Evolutionary conservation across 2,888 invertebrate genomes (phyloP).

Genomic region (Neoitamus cyanurus): DNA sequence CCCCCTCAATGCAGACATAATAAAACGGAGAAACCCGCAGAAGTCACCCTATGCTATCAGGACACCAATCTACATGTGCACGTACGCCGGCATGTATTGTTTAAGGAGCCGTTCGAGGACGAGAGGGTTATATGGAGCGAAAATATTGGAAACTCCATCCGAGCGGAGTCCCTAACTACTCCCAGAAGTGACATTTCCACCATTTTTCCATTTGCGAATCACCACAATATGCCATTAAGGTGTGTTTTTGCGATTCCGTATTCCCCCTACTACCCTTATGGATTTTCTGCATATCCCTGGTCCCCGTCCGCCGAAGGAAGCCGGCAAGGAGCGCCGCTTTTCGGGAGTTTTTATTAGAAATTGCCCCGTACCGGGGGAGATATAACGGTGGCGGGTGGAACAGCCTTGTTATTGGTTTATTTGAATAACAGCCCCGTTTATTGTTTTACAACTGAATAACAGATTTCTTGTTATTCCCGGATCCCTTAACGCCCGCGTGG

Average conservation of each 20-base stretch:
- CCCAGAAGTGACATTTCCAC: slow-evolving; percentile 65
- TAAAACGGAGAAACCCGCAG: slow-evolving; percentile 48
- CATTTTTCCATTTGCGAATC: slow-evolving; percentile 63
- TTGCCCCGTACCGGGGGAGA: not conserved
- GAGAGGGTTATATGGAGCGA: slow-evolving; percentile 32
- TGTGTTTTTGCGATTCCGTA: slow-evolving; percentile 52
- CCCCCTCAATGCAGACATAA: slow-evolving; percentile 47
- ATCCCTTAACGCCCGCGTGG: slow-evolving; percentile 49
- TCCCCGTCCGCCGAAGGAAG: not conserved
- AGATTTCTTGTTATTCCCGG: slow-evolving; percentile 54
- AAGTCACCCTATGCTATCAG: slow-evolving; percentile 45
- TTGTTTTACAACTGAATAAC: slow-evolving; percentile 62
- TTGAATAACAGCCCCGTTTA: slow-evolving; percentile 66
- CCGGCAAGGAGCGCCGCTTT: slow-evolving; percentile 18
- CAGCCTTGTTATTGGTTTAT: slow-evolving; percentile 60
- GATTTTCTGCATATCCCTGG: slow-evolving; percentile 52
- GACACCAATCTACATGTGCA: not conserved
- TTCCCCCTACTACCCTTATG: slow-evolving; percentile 38
- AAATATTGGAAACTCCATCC: slow-evolving; percentile 53
- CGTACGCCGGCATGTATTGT: not conserved
- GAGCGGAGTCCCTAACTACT: slow-evolving; percentile 58
- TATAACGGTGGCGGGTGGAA: slow-evolving; percentile 37
- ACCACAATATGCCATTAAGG: slow-evolving; percentile 67
- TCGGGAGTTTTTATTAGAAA: slow-evolving; percentile 48
- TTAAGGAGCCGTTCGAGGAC: slow-evolving; percentile 21